Base-by-base conservation (phyloP, 2,888 invertebrate genomes). In the Amblyteles armatorius region DNA sequence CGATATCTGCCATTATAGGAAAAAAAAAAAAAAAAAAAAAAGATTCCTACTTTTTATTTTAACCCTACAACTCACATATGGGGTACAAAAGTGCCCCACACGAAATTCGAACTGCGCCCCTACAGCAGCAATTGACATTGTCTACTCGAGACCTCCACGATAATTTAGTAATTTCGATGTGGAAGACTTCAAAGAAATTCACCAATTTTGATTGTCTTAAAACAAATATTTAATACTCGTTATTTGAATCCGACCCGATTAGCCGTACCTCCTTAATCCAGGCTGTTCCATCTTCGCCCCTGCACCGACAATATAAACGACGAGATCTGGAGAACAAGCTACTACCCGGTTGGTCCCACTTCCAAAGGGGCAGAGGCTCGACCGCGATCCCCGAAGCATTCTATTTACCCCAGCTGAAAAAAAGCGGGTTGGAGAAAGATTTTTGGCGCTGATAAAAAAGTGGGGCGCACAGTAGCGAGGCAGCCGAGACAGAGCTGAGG, bases 301-400 rank as follows among this genome's bases (percentile, higher is more conserved):
- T 65, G 50, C 50, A 63, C 36, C 50, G 65, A 65, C 36, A 50
- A 65, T 36, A 76, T 52, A n/a, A 33, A 76, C 36, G 63, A 52
- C 52, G 65, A 76, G 48, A 65, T 52, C 22, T 76, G 33, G 65
- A 63, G 50, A 50, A 48, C 44, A 48, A 16, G 13, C 44, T 48
- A 16, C 48, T 22, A 19, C 19, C 26, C 22, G 16, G 76, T 29
- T 29, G 63, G 87, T 89, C 88, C 88, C 88, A 83, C 79, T 83
- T 88, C 88, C 88, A 84, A 87, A 86, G 87, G 82, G 16, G 83
- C 86, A 73, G 83, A 87, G 86, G 84, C 86, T 89, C 84, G 76
- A 79, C 69, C 73, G 71, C 84, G 81, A 84, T 71, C 74, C 52
- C 26, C 76, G 29, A 0, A 26, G 48, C 9, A 60, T 57, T 36